phyloP scores from a whole-genome alignment of 2,888 invertebrate species.

The Trichopoda pennipes region DNA sequence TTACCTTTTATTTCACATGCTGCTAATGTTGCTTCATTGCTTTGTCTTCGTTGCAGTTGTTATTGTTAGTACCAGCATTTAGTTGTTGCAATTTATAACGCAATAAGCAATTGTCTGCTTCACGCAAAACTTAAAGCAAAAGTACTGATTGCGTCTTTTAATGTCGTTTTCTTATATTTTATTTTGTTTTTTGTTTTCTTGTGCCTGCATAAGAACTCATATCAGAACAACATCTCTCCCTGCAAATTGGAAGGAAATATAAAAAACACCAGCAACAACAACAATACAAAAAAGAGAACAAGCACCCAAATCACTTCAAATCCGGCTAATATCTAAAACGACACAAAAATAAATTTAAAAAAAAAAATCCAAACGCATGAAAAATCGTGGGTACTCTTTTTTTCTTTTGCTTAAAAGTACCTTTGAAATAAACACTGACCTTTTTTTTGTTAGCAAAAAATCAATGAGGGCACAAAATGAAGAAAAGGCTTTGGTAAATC shows the following conservation, averaged over 20 bases:
- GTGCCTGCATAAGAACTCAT: conserved; percentile 45
- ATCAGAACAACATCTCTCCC: conserved; percentile 57
- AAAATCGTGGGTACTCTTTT: conserved; percentile 3
- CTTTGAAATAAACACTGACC: neutral
- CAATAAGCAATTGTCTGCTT: conserved; percentile 68
- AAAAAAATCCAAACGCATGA: neutral
- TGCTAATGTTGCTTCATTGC: conserved; percentile 42
- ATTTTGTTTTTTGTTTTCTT: conserved; percentile 36
- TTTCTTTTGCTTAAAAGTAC: conserved; percentile 8
- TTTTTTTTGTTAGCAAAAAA: too few relatives aligned
- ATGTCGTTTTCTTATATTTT: conserved; percentile 75
- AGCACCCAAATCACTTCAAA: conserved; percentile 63
- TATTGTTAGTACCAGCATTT: conserved; percentile 54
- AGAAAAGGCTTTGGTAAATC: too few relatives aligned
- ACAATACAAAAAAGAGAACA: conserved; percentile 26
- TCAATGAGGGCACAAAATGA: too few relatives aligned
- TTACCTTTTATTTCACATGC: conserved; percentile 25
- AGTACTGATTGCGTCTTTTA: conserved; percentile 78
- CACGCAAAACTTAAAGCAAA: conserved; percentile 61
- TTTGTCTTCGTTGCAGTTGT: neutral
- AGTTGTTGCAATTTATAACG: conserved; percentile 68
- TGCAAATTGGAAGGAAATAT: neutral
- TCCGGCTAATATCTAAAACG: neutral
- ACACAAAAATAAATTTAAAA: neutral
- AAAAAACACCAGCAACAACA: neutral